Evolutionary conservation across 2,797 vertebrate genomes (phyloP).

Genomic region (Rhabdophis nuchalis): DNA sequence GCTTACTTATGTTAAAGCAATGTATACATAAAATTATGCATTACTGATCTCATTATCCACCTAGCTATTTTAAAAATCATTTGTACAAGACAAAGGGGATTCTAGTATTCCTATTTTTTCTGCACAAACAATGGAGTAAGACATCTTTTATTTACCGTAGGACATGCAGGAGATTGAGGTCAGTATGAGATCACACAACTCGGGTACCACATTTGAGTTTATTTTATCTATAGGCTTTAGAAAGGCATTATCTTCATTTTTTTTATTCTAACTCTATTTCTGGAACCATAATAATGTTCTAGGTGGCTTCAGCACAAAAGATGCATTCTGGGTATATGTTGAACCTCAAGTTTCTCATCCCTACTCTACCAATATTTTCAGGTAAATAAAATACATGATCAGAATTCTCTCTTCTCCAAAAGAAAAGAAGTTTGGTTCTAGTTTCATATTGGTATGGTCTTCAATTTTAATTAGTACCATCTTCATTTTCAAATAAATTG

Average conservation of each 20-base stretch:
- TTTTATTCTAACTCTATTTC: background rate
- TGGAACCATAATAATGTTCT: background rate
- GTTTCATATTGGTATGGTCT: background rate
- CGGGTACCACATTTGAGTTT: background rate
- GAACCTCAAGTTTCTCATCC: background rate
- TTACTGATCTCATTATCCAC: background rate
- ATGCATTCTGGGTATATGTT: background rate
- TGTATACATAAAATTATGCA: background rate
- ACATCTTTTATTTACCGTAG: background rate
- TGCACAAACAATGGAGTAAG: background rate
- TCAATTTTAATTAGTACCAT: background rate
- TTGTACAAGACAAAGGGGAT: background rate
- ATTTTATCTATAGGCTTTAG: background rate
- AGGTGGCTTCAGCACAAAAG: background rate
- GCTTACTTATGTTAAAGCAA: background rate
- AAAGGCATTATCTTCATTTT: background rate
- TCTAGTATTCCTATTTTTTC: background rate
- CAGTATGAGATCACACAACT: background rate
- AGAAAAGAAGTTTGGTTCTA: background rate
- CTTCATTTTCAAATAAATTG: background rate
- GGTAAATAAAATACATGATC: background rate
- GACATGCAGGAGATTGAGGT: background rate
- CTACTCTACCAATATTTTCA: background rate
- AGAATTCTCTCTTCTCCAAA: background rate
- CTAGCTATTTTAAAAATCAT: background rate